These are phyloP conservation scores for Tetramorium alpestre DNA, from an alignment of 1,140 invertebrate species.

Conservation along the genomic window DNA sequence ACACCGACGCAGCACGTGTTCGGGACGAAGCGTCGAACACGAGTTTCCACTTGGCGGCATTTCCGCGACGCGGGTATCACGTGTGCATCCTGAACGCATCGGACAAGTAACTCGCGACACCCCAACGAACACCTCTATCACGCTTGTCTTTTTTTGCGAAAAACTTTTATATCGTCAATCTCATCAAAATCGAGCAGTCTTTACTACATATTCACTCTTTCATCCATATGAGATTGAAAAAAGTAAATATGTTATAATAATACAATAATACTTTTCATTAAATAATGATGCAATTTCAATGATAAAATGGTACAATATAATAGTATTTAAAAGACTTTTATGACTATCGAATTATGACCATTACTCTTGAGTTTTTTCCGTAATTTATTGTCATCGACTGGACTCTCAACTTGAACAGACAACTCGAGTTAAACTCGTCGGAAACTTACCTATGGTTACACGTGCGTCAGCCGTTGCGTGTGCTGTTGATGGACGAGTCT, in stretches of 20 bases:
- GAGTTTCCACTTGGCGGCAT: slow-evolving; percentile 79
- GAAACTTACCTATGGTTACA: slow-evolving; percentile 76
- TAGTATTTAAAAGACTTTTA: not conserved
- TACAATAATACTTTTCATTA: not conserved
- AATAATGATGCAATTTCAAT: not conserved
- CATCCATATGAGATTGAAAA: not conserved
- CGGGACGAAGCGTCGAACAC: slow-evolving; percentile 71
- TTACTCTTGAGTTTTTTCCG: not conserved
- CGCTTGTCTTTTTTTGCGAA: not conserved
- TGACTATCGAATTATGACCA: not conserved
- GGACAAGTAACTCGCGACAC: slow-evolving; percentile 2
- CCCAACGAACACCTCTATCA: not conserved
- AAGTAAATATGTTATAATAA: not conserved
- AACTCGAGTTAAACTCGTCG: slow-evolving; percentile 21
- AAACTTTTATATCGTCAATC: not conserved
- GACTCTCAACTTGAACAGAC: not conserved
- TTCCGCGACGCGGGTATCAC: slow-evolving; percentile 71
- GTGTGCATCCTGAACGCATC: slow-evolving; percentile 64
- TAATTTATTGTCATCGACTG: not conserved
- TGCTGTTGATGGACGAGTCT: slow-evolving; percentile 80
- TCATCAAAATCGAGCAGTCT: not conserved
- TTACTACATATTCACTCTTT: not conserved
- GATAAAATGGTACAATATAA: not conserved
- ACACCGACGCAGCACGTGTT: slow-evolving; percentile 66
- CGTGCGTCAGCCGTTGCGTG: slow-evolving; percentile 83